Percentiles rank a stretch among this genome's conserved stretches.
These are phyloP conservation scores for Enteromius thamalakanensis DNA, from an alignment of 2,797 vertebrate species.

Conservation along the genomic window DNA sequence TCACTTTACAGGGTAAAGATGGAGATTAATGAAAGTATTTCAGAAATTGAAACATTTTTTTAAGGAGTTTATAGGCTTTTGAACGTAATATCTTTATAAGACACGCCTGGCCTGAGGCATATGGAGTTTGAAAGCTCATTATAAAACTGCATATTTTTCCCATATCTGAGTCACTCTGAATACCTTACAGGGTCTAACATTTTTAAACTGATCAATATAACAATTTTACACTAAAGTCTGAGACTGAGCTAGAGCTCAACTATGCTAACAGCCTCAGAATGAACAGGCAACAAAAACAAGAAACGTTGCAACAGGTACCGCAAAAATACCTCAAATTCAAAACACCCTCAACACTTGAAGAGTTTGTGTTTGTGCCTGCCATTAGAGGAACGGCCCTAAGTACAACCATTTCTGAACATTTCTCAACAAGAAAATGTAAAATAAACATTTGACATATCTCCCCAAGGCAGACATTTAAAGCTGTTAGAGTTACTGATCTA, in stretches of 20 bases:
- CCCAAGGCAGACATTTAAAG: slow-evolving; percentile 19
- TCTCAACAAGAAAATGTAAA: slow-evolving; percentile 20
- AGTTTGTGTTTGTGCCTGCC: not conserved
- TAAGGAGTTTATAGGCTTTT: slow-evolving; percentile 4
- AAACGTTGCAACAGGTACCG: slow-evolving; percentile 14
- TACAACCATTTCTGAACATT: not conserved
- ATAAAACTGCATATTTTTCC: slow-evolving; percentile 5
- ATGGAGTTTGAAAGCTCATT: not conserved
- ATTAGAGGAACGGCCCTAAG: not conserved
- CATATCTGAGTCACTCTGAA: slow-evolving; percentile 10
- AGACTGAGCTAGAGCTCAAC: slow-evolving; percentile 14
- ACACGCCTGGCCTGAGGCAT: not conserved
- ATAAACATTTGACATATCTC: slow-evolving; percentile 14
- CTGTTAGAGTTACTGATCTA: slow-evolving; percentile 30
- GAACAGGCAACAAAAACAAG: not conserved
- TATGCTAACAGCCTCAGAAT: slow-evolving; percentile 20
- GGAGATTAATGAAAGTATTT: not conserved
- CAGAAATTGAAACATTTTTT: not conserved
- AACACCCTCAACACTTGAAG: not conserved
- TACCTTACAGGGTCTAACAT: not conserved
- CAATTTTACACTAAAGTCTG: not conserved
- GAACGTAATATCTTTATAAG: not conserved
- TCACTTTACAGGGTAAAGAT: not conserved
- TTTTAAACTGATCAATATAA: not conserved
- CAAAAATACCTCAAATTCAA: slow-evolving; percentile 34